Base-by-base conservation (phyloP, 1,140 invertebrate genomes). In the Delia radicum region DNA sequence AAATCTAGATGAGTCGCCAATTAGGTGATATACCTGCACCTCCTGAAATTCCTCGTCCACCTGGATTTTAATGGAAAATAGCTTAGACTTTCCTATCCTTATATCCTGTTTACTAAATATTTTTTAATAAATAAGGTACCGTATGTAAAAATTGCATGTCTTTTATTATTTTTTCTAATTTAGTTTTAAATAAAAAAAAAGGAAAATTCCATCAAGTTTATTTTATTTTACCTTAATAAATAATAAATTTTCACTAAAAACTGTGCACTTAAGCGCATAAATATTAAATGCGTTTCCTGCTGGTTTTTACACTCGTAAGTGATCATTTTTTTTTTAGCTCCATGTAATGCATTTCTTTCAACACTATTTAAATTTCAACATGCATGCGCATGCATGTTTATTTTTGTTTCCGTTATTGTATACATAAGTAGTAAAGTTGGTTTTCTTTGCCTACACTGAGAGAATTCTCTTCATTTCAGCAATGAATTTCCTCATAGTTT, bases 191-290 rank as follows among this genome's bases (percentile, higher is more conserved):
- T 55, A 21, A 18, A 55, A 55, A 18, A 18, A 3, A 5, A 8
- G 24, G n/a, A 55, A 55, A 55, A 55, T 6, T 24, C 0, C n/a
- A 55, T n/a, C n/a, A 21, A n/a, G 24, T 21, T 7, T 24, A 55
- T 4, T 18, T n/a, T 55, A 55, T 55, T 21, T 8, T 55, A 55
- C 48, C n/a, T 55, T 21, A n/a, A 10, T 55, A 55, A 55, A 55
- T 55, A 55, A 55, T 55, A 55, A 55, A 55, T 55, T 21, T 24
- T 24, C 48, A 55, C 48, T 55, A 55, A 55, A 55, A 55, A 55
- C 48, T 21, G 48, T 55, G 48, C 48, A 55, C 48, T 55, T 55
- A 55, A 55, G 48, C 48, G 48, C 48, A 55, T 55, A 55, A 55
- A 55, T 55, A 55, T 55, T 55, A 55, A 55, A 55, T 55, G 48